Evolutionary conservation across 1,140 invertebrate species (phyloP), one percentile per base, ranked within the genome.

Genomic region (Pogonognathellus flavescens): DNA sequence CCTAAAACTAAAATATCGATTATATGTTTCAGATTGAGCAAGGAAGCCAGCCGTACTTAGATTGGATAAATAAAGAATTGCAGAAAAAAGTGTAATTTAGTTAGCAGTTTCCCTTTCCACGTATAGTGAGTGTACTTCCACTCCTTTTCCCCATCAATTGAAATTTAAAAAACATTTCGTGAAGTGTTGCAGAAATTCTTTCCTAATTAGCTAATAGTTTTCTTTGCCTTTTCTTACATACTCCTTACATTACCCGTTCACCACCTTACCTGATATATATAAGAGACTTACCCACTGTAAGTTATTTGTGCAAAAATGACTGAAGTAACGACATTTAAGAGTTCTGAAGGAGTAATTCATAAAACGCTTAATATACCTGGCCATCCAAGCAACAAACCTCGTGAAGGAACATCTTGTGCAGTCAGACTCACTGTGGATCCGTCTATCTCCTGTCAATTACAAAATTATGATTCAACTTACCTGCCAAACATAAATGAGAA

Each of bases 21-120:
- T 82, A 66, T 2, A 80, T 49, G 82, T 86, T 6, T 76, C 20
- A 90, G 89, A 90, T 90, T 87, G 86, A 88, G 41, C 87, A 90
- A 83, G 90, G 90, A n/a, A 90, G 90, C 80, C 66, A 88, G 60
- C 84, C 87, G 0, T 90, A 90, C 76, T 84, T 90, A 82, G 85
- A 90, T 41, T 90, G 90, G 90, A 87, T 90, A 11, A 80, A 84
- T 7, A 16, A 83, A 53, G 60, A 4, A 20, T 84, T 84, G n/a
- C 70, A 18, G 11, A 57, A 41, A 53, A 53, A 22, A 6, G 31
- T n/a, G n/a, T 55, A 14, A 55, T 22, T 13, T 11, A n/a, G n/a
- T n/a, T n/a, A n/a, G 7, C 10, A 57, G 50, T n/a, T n/a, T n/a
- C n/a, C n/a, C n/a, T n/a, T n/a, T n/a, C n/a, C n/a, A n/a, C n/a